Evolutionary conservation across 2,113 vertebrate genomes (phyloP).

Genomic region (Lasiurus borealis): DNA sequence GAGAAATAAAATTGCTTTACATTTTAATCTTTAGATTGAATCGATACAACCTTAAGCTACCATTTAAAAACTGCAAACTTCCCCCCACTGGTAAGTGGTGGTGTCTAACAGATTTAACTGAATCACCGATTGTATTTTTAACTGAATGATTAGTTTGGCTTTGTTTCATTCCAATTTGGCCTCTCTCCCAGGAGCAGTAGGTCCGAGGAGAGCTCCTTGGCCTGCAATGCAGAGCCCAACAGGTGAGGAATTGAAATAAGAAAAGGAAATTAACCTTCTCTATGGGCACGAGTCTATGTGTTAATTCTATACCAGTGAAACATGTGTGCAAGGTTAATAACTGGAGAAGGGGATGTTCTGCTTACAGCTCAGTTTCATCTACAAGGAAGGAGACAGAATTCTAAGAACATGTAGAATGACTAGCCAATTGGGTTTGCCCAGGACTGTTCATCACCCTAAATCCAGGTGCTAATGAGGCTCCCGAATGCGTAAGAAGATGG

Average conservation of each 20-base stretch:
- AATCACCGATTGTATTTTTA: background rate
- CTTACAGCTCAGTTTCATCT: background rate
- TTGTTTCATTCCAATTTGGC: background rate
- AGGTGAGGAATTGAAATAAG: background rate
- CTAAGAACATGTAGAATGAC: background rate
- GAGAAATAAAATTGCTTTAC: background rate
- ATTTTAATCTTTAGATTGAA: background rate
- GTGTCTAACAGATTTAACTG: background rate
- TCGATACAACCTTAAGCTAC: background rate
- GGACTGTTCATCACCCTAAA: background rate
- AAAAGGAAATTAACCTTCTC: background rate
- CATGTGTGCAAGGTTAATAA: background rate
- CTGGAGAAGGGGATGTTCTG: background rate
- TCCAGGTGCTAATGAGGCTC: background rate
- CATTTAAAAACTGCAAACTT: background rate
- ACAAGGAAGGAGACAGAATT: background rate
- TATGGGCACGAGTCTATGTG: background rate
- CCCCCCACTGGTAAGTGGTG: background rate
- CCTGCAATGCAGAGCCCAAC: background rate
- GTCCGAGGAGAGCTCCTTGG: background rate
- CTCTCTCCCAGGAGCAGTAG: background rate
- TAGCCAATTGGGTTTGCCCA: background rate
- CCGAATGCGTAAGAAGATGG: background rate
- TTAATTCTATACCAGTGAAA: background rate
- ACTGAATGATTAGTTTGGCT: background rate